Conservation (phyloP, 2,888 invertebrate species). For the Diarsia mendica region DNA sequence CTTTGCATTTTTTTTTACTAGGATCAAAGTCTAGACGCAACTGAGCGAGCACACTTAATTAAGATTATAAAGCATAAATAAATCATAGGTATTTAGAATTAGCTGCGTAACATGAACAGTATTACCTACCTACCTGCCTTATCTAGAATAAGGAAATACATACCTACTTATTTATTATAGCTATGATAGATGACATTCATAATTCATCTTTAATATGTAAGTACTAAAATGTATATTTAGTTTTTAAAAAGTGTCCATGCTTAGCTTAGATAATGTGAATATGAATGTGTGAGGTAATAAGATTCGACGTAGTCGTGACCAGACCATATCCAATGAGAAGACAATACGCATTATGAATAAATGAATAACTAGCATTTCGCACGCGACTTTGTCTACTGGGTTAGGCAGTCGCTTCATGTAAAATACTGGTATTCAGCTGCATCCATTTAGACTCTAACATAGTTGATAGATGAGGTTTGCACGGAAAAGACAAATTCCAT, state of each 20-base stretch:
- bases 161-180: neutral
- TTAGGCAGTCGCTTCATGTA: too few species aligned
- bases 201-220: neutral
- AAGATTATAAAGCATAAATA: neutral
- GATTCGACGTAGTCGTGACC: constrained; percentile 9
- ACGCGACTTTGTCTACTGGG: too few species aligned
- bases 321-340: neutral
- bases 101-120: neutral
- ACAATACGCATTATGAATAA: constrained; percentile 22
- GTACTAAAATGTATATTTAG: neutral
- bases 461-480: too few species aligned
- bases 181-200: neutral
- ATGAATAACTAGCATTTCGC: too few species aligned
- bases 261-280: neutral
- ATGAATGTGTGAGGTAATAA: neutral
- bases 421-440: too few species aligned
- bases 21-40: constrained; percentile 11
- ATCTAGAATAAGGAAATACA: neutral
- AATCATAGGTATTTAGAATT: neutral
- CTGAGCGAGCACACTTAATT: neutral
- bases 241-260: neutral
- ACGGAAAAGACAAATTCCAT: neutral
- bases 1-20: neutral
- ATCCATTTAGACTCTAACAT: too few species aligned
- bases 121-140: neutral